These are phyloP conservation scores for Ommatoiulus sabulosus DNA, from an alignment of 2,888 invertebrate species.

Conservation along the genomic window DNA sequence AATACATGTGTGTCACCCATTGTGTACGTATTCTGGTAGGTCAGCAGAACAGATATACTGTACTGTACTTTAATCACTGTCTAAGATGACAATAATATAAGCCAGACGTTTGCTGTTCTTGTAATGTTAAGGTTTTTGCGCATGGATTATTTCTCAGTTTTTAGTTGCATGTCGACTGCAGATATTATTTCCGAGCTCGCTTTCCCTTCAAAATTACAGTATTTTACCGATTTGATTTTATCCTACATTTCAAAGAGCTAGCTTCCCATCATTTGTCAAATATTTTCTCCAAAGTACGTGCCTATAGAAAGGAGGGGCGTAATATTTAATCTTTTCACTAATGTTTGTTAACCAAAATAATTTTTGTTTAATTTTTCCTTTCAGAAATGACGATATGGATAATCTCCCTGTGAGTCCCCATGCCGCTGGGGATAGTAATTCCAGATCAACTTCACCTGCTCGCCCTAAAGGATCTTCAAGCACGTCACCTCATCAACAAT, in stretches of 20 bases:
- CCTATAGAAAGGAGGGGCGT: too few species aligned
- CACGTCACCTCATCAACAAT: conserved; percentile 44
- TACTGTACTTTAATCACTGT: background rate
- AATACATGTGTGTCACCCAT: too few species aligned
- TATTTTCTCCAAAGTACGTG: too few species aligned
- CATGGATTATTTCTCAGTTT: too few species aligned
- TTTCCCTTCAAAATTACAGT: too few species aligned
- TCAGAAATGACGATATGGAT: conserved; percentile 55
- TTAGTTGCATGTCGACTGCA: too few species aligned
- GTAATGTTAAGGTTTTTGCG: too few species aligned
- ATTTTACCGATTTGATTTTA: too few species aligned
- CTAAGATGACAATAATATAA: background rate
- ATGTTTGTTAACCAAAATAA: background rate
- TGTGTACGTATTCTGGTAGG: background rate
- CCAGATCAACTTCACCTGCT: conserved; percentile 57
- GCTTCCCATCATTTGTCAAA: too few species aligned
- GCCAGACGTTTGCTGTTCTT: too few species aligned
- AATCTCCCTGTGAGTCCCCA: conserved; percentile 56
- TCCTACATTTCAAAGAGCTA: too few species aligned
- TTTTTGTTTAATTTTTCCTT: background rate
- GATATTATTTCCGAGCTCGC: too few species aligned
- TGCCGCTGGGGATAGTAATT: conserved; percentile 33
- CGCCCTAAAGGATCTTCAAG: conserved; percentile 44
- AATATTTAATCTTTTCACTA: background rate
- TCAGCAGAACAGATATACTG: background rate